phyloP scores from a whole-genome alignment of 2,797 vertebrate genomes.

The Sebastes taczanowskii region DNA sequence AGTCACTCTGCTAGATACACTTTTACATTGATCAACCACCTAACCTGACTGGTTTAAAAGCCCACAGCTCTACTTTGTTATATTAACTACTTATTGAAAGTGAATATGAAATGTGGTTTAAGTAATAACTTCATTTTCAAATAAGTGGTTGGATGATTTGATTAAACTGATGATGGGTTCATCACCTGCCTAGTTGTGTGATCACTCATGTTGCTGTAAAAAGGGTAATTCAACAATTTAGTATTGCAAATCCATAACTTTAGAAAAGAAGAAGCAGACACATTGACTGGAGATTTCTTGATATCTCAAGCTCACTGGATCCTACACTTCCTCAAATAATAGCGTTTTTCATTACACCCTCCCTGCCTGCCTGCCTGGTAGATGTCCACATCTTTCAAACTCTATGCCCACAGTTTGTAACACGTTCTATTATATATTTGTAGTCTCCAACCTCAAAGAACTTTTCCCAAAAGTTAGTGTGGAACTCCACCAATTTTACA shows the following conservation, averaged over 20 bases:
- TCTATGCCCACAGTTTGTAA: background rate
- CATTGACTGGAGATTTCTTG: background rate
- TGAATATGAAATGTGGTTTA: background rate
- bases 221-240: background rate
- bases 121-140: background rate
- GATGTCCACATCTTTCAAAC: background rate
- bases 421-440: background rate
- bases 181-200: background rate
- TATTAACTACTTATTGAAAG: background rate
- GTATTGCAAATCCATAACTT: background rate
- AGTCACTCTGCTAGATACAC: background rate
- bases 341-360: background rate
- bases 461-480: background rate
- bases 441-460: background rate
- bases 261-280: background rate
- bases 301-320: background rate
- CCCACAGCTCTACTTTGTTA: background rate
- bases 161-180: background rate
- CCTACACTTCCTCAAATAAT: background rate
- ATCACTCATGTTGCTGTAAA: background rate
- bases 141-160: background rate
- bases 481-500: too few relatives aligned
- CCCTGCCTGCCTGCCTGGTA: too few relatives aligned
- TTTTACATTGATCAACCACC: background rate
- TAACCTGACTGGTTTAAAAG: background rate